These are phyloP conservation scores for Liparis tanakae DNA, from an alignment of 2,797 vertebrate genomes.

Conservation along the genomic window DNA sequence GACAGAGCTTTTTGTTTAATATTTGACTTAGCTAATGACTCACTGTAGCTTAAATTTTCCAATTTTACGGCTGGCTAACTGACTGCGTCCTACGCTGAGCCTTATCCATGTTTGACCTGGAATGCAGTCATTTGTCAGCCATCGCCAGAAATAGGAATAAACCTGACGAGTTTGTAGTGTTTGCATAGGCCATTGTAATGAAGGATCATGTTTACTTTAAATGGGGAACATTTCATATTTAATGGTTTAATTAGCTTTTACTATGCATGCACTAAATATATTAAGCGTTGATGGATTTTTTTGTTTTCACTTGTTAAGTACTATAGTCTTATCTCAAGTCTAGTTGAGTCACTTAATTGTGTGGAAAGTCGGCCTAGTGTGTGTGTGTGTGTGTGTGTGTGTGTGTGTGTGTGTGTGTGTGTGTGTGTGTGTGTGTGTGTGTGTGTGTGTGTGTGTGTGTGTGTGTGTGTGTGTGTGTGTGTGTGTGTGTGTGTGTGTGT, in stretches of 20 bases:
- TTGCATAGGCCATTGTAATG: constrained; percentile 39
- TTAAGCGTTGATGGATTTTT: constrained; percentile 13
- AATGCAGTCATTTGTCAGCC: constrained; percentile 71
- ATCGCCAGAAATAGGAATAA: constrained; percentile 56
- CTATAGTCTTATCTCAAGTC: constrained; percentile 1
- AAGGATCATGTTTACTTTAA: constrained; percentile 41
- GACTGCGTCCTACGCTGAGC: constrained; percentile 54
- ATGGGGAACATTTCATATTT: constrained; percentile 38
- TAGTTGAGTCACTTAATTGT: constrained; percentile 40
- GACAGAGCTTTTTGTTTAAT: constrained; percentile 80
- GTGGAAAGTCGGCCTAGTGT: constrained; percentile 25
- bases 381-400: constrained; percentile 7
- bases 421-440: background rate
- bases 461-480: background rate
- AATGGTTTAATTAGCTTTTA: constrained; percentile 43
- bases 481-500: constrained; percentile 8
- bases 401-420: constrained; percentile 11
- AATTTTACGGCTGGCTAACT: constrained; percentile 82
- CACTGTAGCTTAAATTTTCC: constrained; percentile 83
- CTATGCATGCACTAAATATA: constrained; percentile 31
- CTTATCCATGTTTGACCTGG: constrained; percentile 72
- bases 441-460: background rate
- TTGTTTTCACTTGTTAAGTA: constrained; percentile 12
- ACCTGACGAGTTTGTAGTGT: constrained; percentile 31
- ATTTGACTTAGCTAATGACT: constrained; percentile 85